phyloP scores from a whole-genome alignment of 1,140 invertebrate genomes.

The Megalopta genalis region DNA sequence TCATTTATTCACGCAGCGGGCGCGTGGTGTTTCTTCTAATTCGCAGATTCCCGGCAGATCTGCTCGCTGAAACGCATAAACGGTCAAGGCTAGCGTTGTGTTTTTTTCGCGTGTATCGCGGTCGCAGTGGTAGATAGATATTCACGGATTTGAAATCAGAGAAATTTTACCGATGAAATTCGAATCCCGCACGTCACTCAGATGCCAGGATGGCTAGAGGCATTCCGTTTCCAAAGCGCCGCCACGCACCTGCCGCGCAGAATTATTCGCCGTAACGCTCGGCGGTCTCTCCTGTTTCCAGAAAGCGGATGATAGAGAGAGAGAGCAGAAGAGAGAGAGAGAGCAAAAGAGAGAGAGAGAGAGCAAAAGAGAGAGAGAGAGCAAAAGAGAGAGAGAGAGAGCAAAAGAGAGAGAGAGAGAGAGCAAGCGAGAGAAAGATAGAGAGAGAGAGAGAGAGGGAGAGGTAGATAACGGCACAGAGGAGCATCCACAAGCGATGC shows the following conservation, averaged over 20 bases:
- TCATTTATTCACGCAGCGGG: background rate
- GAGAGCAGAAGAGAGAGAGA: background rate
- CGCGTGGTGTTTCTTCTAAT: background rate
- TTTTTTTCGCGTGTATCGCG: background rate
- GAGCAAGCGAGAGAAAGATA: too few relatives aligned
- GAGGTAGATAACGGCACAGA: background rate
- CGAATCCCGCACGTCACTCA: constrained; percentile 14
- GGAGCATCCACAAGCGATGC: background rate
- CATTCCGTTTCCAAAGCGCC: constrained; percentile 21
- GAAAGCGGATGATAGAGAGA: background rate
- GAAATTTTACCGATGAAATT: constrained; percentile 37
- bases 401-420: too few relatives aligned
- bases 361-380: background rate
- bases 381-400: too few relatives aligned
- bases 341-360: background rate
- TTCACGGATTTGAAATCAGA: background rate
- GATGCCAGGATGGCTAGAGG: background rate
- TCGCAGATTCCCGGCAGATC: background rate
- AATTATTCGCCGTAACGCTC: constrained; percentile 20
- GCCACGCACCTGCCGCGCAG: background rate
- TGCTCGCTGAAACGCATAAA: background rate
- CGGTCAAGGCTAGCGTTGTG: constrained; percentile 23
- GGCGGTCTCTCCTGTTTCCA: background rate
- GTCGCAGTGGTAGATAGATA: background rate
- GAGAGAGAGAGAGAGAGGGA: background rate